Evolutionary conservation across 2,888 invertebrate genomes (phyloP), one percentile per base, ranked within the genome.

Genomic region (Lordiphosa andalusiaca): DNA sequence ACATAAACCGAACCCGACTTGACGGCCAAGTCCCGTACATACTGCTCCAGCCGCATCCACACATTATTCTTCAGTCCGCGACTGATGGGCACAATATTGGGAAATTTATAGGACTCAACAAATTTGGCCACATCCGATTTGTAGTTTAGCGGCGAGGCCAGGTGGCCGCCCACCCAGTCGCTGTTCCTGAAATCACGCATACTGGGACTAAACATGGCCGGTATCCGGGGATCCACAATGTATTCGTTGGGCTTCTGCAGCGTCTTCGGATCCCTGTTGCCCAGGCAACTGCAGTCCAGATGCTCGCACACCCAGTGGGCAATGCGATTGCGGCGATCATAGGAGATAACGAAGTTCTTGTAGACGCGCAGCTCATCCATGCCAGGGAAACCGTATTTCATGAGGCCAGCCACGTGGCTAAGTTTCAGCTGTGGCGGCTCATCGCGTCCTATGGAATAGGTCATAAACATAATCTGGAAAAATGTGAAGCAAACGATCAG

Each of bases 241-340:
- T 54, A 73, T 0, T 63, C 71, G 2, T 25, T 6, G 1, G 54
- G 61, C 10, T 40, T 62, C 2, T 41, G 9, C 4, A 41, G 10
- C 6, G 21, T 50, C 21, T 5, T 6, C 0, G 33, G 19, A 6
- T 63, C 64, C 4, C 7, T 3, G 1, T 12, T 91, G 0, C 94
- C 95, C 23, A 98, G 88, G 5, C 47, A 51, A 0, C 61, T 59
- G 3, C 39, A 19, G 0, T 42, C 54, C 2, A 80, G 16, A 86
- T 98, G 98, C 88, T 99, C 98, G 88, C 98, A 95, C 1, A 98
- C 98, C 98, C 98, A 98, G 86, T 96, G 93, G 0, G 98, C 95
- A 4, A 96, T 94, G 63, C 95, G 91, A 69, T 93, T 96, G 64
- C 95, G 92, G 70, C 93, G 92, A 87, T 98, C 98, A 73, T 98